Conservation (phyloP, 2,113 vertebrate genomes). For the Sprattus sprattus region DNA sequence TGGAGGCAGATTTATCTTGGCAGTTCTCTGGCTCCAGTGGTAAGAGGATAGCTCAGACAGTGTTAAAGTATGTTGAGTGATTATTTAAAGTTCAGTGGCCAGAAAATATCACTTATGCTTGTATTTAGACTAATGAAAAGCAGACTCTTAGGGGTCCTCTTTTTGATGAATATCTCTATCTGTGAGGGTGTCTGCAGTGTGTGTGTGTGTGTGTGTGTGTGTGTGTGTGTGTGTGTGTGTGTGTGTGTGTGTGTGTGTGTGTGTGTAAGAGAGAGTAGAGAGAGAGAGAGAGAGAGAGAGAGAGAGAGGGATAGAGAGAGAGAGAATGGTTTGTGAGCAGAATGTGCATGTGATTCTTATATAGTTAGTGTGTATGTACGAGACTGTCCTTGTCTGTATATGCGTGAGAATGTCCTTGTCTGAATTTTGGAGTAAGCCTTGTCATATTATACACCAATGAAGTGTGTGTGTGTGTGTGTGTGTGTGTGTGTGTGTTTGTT, state of each 20-base stretch:
- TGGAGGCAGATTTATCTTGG: not conserved
- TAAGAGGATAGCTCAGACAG: constrained; percentile 4
- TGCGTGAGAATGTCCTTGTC: too few relatives aligned
- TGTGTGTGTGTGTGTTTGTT: too few relatives aligned
- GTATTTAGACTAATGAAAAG: constrained; percentile 9
- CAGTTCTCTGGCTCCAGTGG: not conserved
- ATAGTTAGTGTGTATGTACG: too few relatives aligned
- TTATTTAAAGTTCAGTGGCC: constrained; percentile 14
- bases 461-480: not conserved
- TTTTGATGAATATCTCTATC: constrained; percentile 15
- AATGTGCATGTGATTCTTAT: too few relatives aligned
- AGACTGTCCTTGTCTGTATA: too few relatives aligned
- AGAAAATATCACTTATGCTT: constrained; percentile 17
- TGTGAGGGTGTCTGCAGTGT: not conserved
- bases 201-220: constrained; percentile 10
- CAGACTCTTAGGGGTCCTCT: not conserved
- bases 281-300: not conserved
- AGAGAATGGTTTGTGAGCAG: too few relatives aligned
- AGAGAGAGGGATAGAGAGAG: not conserved
- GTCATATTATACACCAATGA: too few relatives aligned
- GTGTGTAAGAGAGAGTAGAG: too few relatives aligned
- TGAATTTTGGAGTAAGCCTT: too few relatives aligned
- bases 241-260: too few relatives aligned
- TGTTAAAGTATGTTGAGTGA: constrained; percentile 13
- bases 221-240: not conserved